A percentile compares a stretch with the other conserved stretches of the same genome.
Conservation (phyloP, 1,140 invertebrate genomes). For the Ceratosolen fusciceps region DNA sequence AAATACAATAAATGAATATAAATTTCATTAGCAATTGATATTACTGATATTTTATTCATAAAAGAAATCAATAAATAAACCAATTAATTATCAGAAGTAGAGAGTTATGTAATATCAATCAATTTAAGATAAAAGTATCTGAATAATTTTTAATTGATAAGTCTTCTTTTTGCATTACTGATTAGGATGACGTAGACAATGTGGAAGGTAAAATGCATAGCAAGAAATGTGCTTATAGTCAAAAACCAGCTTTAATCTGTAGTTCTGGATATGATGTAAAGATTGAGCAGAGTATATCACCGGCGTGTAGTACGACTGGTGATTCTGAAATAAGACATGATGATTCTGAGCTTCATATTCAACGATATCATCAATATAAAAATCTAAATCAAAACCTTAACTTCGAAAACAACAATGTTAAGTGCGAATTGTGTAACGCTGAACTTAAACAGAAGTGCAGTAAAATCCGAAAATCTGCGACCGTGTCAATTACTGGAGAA, state of each 20-base stretch:
- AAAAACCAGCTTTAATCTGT: neutral
- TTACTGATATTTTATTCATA: too few species aligned
- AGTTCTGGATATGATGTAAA: conserved; percentile 66
- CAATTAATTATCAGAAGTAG: too few species aligned
- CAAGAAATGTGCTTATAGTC: neutral
- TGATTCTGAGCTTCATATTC: neutral
- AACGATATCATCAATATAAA: conserved; percentile 12
- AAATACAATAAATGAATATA: too few species aligned
- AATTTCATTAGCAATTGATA: too few species aligned
- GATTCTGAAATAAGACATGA: neutral
- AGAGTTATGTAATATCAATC: neutral
- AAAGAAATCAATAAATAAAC: too few species aligned
- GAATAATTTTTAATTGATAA: too few species aligned
- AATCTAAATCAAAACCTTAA: conserved; percentile 58
- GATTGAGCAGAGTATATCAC: conserved; percentile 63
- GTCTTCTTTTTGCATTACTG: neutral
- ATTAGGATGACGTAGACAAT: conserved; percentile 62
- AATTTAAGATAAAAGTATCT: too few species aligned
- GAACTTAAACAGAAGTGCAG: neutral
- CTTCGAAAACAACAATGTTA: conserved; percentile 68
- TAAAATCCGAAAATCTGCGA: conserved; percentile 36
- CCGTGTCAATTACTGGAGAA: conserved; percentile 58
- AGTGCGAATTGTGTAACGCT: conserved; percentile 66
- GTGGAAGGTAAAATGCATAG: conserved; percentile 56
- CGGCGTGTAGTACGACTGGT: conserved; percentile 30